These are phyloP conservation scores for Dryobota labecula DNA, from an alignment of 2,888 invertebrate species.

Conservation along the genomic window DNA sequence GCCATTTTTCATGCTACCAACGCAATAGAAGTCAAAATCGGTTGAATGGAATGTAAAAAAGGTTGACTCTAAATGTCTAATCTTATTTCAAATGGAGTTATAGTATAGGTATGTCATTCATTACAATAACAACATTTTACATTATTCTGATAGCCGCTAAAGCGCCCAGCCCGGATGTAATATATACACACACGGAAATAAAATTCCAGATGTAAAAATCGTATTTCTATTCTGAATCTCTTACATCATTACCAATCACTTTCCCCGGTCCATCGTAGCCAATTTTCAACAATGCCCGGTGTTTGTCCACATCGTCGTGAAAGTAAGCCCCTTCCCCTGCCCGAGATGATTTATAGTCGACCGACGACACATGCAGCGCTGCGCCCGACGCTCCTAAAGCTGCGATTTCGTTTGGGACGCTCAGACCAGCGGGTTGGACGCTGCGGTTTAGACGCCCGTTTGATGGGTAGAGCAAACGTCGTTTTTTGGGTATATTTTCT, in stretches of 20 bases:
- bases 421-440: constrained; percentile 74
- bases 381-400: constrained; percentile 83
- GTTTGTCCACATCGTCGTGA: constrained; percentile 78
- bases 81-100: too few relatives aligned
- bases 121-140: too few relatives aligned
- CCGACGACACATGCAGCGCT: constrained; percentile 89
- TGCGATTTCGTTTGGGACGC: constrained; percentile 75
- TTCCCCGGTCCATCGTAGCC: constrained; percentile 65
- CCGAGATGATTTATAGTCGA: constrained; percentile 84
- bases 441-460: constrained; percentile 70
- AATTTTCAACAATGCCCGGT: constrained; percentile 72
- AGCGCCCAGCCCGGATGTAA: too few relatives aligned
- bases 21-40: too few relatives aligned
- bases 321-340: constrained; percentile 83
- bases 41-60: too few relatives aligned
- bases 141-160: too few relatives aligned
- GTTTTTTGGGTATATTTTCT: neutral
- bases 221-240: constrained; percentile 50
- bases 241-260: constrained; percentile 68
- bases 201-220: constrained; percentile 12
- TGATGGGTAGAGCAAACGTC: constrained; percentile 15
- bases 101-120: too few relatives aligned
- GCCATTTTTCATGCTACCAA: too few relatives aligned
- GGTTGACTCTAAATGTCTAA: too few relatives aligned
- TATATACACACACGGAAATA: neutral